These are phyloP conservation scores for Dyspetes luteomarginatus DNA, from an alignment of 2,888 invertebrate species.

Conservation along the genomic window DNA sequence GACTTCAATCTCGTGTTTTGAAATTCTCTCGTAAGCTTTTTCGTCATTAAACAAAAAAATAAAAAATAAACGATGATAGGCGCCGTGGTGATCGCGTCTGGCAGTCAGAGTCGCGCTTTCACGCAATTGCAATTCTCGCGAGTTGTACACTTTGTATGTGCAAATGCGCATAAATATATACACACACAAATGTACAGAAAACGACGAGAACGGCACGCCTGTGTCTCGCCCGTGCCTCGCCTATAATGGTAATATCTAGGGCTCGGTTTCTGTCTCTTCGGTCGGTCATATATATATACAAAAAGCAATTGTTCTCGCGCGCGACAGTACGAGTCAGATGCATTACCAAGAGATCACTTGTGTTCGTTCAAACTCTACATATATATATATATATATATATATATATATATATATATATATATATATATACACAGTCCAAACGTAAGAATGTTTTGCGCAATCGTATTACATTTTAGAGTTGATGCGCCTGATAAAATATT, in stretches of 20 bases:
- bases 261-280: constrained; percentile 64
- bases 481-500: constrained; percentile 9
- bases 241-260: constrained; percentile 74
- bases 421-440: constrained; percentile 9
- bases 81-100: constrained; percentile 37
- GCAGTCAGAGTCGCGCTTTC: constrained; percentile 69
- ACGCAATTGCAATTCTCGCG: constrained; percentile 77
- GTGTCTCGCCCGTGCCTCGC: constrained; percentile 66
- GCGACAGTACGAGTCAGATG: constrained; percentile 19
- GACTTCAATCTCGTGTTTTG: background rate
- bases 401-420: constrained; percentile 15
- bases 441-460: constrained; percentile 6
- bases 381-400: background rate
- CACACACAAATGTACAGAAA: constrained; percentile 17
- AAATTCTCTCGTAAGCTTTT: background rate
- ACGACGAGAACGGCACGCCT: constrained; percentile 53
- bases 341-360: constrained; percentile 1
- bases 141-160: constrained; percentile 64
- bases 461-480: background rate
- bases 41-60: background rate
- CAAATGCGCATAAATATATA: constrained; percentile 36
- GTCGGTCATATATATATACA: background rate
- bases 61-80: background rate
- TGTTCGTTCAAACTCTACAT: background rate
- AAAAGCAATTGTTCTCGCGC: constrained; percentile 63